These are phyloP conservation scores for Phaethon lepturus DNA, from an alignment of 2,113 vertebrate genomes.

Conservation along the genomic window DNA sequence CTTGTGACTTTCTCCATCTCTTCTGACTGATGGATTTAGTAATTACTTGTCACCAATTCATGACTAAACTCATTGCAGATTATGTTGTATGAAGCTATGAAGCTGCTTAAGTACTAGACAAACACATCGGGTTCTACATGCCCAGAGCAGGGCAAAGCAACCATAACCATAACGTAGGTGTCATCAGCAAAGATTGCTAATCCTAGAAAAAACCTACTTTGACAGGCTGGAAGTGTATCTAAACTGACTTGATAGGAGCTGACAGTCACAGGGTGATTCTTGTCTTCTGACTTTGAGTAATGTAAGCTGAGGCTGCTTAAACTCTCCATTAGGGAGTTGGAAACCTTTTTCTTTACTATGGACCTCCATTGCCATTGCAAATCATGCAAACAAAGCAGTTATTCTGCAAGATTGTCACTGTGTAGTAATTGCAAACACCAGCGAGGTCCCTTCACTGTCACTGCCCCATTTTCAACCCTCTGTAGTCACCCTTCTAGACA, in stretches of 20 bases:
- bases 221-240: not conserved
- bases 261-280: not conserved
- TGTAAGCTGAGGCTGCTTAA: not conserved
- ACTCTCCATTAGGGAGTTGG: not conserved
- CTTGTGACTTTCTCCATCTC: not conserved
- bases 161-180: not conserved
- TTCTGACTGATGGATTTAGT: not conserved
- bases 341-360: not conserved
- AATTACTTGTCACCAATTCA: not conserved
- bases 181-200: not conserved
- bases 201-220: not conserved
- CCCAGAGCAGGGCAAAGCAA: not conserved
- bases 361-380: not conserved
- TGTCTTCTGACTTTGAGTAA: not conserved
- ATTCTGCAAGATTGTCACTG: not conserved
- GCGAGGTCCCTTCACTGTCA: not conserved
- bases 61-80: not conserved
- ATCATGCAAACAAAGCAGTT: not conserved
- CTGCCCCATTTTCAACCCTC: not conserved
- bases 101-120: not conserved
- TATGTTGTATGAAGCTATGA: not conserved
- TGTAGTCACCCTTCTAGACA: not conserved
- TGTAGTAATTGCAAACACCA: not conserved
- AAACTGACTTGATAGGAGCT: not conserved
- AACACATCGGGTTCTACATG: not conserved